Base-by-base conservation (phyloP, 2,113 vertebrate genomes). In the Boulengeromyrus knoepffleri region DNA sequence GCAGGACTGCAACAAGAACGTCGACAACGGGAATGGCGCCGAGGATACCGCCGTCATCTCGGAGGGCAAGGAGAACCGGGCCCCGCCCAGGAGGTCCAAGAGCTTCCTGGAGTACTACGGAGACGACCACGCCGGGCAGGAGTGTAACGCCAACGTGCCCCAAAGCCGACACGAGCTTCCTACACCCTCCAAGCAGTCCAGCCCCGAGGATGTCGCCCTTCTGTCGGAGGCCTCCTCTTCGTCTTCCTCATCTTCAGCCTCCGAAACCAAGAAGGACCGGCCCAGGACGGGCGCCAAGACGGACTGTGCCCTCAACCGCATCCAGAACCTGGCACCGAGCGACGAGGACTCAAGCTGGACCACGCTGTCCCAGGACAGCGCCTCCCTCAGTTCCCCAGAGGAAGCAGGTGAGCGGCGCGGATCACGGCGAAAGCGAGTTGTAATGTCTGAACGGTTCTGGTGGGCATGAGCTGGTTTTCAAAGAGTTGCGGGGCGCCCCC, bases 271-370 rank as follows among this genome's bases (percentile, higher is more conserved):
- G 94, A 99, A 99, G 91, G 98, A 99, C 92, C 95, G 98, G 70
- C 97, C 97, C 0, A 96, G 97, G 95, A 98, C 98, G 0, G 99
- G 98, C 0, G 98, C 98, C 70, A 99, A 99, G 94, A 99, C 98
- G 0, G 98, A 99, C 89, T 98, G 98, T 2, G 98, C 98, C 0
- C 96, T 99, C 50, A 98, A 98, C 88, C 97, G 98, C 89, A 99
- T 99, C 94, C 98, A 99, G 94, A 99, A 98, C 94, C 94, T 99
- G 92, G 98, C 97, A 2, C 97, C 97, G 0, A 99, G 99, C 0
- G 99, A 99, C 2, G 99, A 99, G 93, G 99, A 99, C 92, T 96
- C 98, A 88, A 99, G 98, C 94, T 99, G 99, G 99, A 99, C 99
- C 2, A 99, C 98, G 0, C 92, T 99, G 93, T 99, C 99, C 70